Base-by-base conservation (phyloP, 2,797 vertebrate species). In the Phyllotis vaccarum region DNA sequence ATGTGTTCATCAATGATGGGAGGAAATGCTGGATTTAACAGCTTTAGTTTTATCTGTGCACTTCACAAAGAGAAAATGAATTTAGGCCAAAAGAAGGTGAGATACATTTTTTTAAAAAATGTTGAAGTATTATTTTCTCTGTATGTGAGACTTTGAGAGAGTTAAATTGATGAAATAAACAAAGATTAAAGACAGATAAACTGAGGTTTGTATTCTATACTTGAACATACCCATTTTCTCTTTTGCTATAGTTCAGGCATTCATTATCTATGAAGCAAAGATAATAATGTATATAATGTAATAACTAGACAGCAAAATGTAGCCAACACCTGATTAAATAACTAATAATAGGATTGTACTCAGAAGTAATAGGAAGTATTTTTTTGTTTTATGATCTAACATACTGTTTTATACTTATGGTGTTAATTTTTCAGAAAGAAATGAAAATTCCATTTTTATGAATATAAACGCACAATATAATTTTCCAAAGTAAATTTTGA, bases 401-500 rank as follows among this genome's bases (percentile, higher is more conserved):
- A 37, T 58, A 56, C 68, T 91, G 1, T 94, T 96, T 86, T 96
- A 56, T 14, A 54, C 29, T 76, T 2, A 83, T 86, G 81, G 3
- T 79, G 83, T 94, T 49, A 90, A 95, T 95, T 97, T 37, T 82
- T 97, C 9, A 91, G 52, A 88, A 95, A 81, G 66, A 49, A 29
- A 46, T 13, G 54, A 46, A 79, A 88, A 68, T 43, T 14, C 1
- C 64, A 85, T 78, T 89, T 64, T 46, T 34, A 87, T 74, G 66
- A 78, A 1, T 75, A 34, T 14, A 54, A 94, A 78, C 75, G 86
- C 24, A 85, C 46, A 76, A 88, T 74, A 9, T 70, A 92, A 74
- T 95, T 92, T 34, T 9, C 72, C 85, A 80, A 97, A 89, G 64
- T 81, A 94, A 43, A 89, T 43, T 88, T 93, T 89, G 21, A 24